Evolutionary conservation across 2,797 vertebrate genomes (phyloP), one percentile per base, ranked within the genome.

Genomic region (Myotis vivesi): DNA sequence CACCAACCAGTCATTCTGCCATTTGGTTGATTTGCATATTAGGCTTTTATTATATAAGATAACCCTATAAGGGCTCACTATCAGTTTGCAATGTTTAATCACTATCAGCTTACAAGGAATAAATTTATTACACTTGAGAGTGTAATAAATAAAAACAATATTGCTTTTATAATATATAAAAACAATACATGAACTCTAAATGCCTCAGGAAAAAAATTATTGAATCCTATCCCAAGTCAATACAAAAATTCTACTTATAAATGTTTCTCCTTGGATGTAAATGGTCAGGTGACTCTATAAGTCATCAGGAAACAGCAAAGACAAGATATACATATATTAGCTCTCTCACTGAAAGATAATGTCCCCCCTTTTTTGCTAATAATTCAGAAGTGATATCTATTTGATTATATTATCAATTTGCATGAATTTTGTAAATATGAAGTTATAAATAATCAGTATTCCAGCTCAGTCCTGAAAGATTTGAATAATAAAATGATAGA

Each of bases 381-480:
- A 71, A 68, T 82, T 51, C 64, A 87, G 17, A 4, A 57, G 25
- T 53, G n/a, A 33, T 62, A 82, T 46, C 51, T 64, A 73, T 77
- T 57, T 84, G 36, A 96, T 25, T 59, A 13, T 36, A 85, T 69
- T 53, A 92, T 82, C 51, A 96, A 88, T 79, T 79, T 89, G 5
- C 44, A 81, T 69, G 51, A 82, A 30, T 84, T 57, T 41, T 64
- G 0, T 55, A 88, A 91, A 86, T 15, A 19, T 64, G 15, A 93
- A 53, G 10, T 41, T 69, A 46, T 28, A 76, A 20, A 10, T 83
- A 87, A 91, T 20, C 22, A 28, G 17, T 55, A 2, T 68, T 91
- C 30, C 16, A 41, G 68, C 25, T 90, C 41, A 88, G 5, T 79
- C 16, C 25, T 83, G 57, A 62, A 92, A 90, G 20, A 95, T 44